Evolutionary conservation across 1,140 invertebrate genomes (phyloP).

Genomic region (Archivesica marissinica): DNA sequence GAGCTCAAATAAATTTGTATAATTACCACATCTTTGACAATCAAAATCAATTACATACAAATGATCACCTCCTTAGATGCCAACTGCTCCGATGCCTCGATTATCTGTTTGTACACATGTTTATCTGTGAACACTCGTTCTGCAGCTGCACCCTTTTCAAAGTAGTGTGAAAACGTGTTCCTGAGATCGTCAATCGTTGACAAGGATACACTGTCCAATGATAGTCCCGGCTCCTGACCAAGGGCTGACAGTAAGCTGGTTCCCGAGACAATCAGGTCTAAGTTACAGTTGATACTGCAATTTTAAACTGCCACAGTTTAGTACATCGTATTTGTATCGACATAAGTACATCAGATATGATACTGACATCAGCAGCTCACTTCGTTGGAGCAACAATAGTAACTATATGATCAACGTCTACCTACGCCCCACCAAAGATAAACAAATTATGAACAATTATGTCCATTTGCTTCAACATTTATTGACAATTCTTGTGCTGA

Average conservation of each 20-base stretch:
- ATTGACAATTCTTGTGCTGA: too few relatives aligned
- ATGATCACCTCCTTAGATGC: conserved; percentile 72
- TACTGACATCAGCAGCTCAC: neutral
- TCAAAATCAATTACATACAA: too few relatives aligned
- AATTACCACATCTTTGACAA: too few relatives aligned
- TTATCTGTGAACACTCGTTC: conserved; percentile 80
- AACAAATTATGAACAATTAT: too few relatives aligned
- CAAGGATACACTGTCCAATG: conserved; percentile 80
- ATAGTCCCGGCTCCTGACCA: conserved; percentile 70
- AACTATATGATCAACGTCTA: too few relatives aligned
- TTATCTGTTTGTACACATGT: conserved; percentile 77
- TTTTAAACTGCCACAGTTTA: neutral
- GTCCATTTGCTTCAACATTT: too few relatives aligned
- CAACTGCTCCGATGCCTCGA: conserved; percentile 78
- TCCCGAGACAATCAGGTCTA: conserved; percentile 84
- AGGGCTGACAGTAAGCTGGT: conserved; percentile 79
- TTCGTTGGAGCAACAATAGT: neutral
- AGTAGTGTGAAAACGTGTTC: conserved; percentile 84
- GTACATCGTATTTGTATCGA: neutral
- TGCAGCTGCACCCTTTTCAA: conserved; percentile 84
- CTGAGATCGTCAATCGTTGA: conserved; percentile 80
- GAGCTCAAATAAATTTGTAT: too few relatives aligned
- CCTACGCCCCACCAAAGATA: too few relatives aligned
- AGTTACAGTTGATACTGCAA: conserved; percentile 84
- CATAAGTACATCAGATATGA: neutral